Base-by-base conservation (phyloP, 2,113 vertebrate species). In the Actenoides lindsayi region DNA sequence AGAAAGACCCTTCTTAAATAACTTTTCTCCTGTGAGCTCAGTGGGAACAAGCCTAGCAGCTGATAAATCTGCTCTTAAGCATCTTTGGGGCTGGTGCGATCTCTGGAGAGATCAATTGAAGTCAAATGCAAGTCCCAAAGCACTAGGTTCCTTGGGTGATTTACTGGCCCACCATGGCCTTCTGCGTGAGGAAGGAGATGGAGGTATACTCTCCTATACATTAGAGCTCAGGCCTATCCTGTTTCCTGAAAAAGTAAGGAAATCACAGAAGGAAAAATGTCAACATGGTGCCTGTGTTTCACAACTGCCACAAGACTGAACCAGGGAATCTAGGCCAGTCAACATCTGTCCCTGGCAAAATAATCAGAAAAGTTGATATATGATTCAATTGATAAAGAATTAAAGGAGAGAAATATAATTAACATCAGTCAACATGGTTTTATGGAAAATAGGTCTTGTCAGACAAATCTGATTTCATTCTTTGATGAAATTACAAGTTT, bases 401-500 rank as follows among this genome's bases (percentile, higher is more conserved):
- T 96, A 94, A 87, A 91, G 80, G 77, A 68, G 31, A 85, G 77
- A 35, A 93, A 96, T 91, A 82, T 85, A 93, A 97, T 97, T 96
- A 94, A 64, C 81, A 89, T 89, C 95, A 93, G 95, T 85, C 96
- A 96, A 53, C 62, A 3, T 15, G 41, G 83, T 62, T 84, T 87
- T 82, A 92, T 96, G 89, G 94, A 96, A 96, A 94, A 94, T 77
- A 65, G 83, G 87, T 23, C 90, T 92, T 95, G 95, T 94, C 96
- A 94, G 92, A 93, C 91, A 91, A 96, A 96, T 89, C 77, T 89
- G 81, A 95, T 96, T 96, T 94, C 44, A 2, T 92, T 96, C 92
- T 76, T 87, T 94, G 94, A 96, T 96, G 89, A 93, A 87, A 97
- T 95, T 96, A 95, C 87, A 70, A 84, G 87, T 96, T 84, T 57